Conservation (phyloP, 2,888 invertebrate genomes). For the Melanostoma scalare region DNA sequence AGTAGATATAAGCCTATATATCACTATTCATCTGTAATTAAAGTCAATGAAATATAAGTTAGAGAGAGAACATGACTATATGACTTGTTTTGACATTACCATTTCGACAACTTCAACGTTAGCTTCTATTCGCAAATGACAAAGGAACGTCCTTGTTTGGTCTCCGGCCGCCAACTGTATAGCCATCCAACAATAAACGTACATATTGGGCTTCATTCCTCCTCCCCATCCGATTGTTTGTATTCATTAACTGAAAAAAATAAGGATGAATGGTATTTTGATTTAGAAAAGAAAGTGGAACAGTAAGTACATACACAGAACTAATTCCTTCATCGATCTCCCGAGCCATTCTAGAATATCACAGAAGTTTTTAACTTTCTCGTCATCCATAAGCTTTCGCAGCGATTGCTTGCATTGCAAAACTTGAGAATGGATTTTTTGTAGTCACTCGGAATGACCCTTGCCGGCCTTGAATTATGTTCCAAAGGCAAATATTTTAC, state of each 20-base stretch:
- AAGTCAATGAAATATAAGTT: neutral
- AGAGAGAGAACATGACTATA: neutral
- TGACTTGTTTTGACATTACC: slow-evolving; percentile 84
- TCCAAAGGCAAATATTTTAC: slow-evolving; percentile 96
- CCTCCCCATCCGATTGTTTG: slow-evolving; percentile 99
- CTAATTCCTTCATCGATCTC: slow-evolving; percentile 94
- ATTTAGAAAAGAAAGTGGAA: neutral
- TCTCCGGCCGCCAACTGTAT: slow-evolving; percentile 96
- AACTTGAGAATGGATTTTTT: slow-evolving; percentile 91
- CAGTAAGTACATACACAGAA: slow-evolving; percentile 87
- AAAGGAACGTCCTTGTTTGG: slow-evolving; percentile 95
- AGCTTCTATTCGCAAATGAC: slow-evolving; percentile 97
- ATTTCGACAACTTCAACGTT: slow-evolving; percentile 99
- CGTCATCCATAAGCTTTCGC: slow-evolving; percentile 93
- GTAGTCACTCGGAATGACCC: slow-evolving; percentile 95
- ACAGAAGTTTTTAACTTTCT: slow-evolving; percentile 98
- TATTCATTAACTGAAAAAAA: slow-evolving; percentile 84
- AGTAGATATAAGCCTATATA: slow-evolving; percentile 99
- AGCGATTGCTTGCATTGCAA: slow-evolving; percentile 92
- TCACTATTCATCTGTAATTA: slow-evolving; percentile 93
- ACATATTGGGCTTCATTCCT: slow-evolving; percentile 98
- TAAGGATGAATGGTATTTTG: neutral
- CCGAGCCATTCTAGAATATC: slow-evolving; percentile 95
- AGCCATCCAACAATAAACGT: slow-evolving; percentile 99
- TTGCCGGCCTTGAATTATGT: slow-evolving; percentile 98